A percentile compares a stretch with the other conserved stretches of the same genome.
These are phyloP conservation scores for Pogonus chalceus DNA, from an alignment of 1,140 invertebrate genomes.

Conservation along the genomic window DNA sequence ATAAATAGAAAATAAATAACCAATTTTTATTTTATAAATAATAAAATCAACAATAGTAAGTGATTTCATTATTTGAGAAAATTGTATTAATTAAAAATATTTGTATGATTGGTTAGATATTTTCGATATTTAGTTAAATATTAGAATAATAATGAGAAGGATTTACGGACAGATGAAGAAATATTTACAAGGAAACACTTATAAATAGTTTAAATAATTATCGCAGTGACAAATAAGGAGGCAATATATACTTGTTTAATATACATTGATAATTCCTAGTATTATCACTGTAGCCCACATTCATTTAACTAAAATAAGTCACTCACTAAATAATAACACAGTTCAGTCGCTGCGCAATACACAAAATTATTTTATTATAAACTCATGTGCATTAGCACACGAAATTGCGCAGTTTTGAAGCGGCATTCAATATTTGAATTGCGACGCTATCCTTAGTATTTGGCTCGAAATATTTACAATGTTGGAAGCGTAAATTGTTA, in stretches of 20 bases:
- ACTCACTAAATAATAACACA: neutral
- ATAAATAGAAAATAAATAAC: no score
- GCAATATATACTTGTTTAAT: no score
- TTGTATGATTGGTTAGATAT: neutral
- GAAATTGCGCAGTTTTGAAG: neutral
- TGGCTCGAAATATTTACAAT: neutral
- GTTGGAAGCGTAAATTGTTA: neutral
- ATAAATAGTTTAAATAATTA: no score
- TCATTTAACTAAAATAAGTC: neutral
- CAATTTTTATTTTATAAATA: neutral
- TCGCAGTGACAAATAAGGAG: no score
- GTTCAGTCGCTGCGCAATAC: neutral
- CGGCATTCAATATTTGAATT: neutral
- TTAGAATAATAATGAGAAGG: neutral
- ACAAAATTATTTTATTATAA: neutral
- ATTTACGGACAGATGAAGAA: no score
- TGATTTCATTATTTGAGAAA: neutral
- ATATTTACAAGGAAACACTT: no score
- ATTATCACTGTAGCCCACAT: no score
- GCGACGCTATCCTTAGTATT: neutral
- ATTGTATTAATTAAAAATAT: neutral
- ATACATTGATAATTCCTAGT: no score
- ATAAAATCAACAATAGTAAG: neutral
- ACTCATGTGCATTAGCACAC: neutral
- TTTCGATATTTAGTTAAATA: neutral